Evolutionary conservation across 1,140 invertebrate species (phyloP).

Genomic region (Stegodyphus dumicola): DNA sequence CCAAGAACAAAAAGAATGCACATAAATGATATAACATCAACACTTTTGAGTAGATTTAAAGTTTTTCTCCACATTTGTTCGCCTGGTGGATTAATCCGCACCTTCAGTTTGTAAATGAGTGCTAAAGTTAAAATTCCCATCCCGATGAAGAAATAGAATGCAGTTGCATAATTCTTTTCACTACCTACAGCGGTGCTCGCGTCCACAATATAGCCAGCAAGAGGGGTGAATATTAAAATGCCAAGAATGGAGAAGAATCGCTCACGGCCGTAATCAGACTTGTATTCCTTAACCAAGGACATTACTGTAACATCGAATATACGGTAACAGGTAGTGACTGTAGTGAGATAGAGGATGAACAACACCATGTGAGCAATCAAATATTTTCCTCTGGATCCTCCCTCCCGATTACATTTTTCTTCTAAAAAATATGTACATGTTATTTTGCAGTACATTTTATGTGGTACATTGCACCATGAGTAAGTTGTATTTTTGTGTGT

Average conservation of each 20-base stretch:
- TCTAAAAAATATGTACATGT: conserved; percentile 9
- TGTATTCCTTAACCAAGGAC: neutral
- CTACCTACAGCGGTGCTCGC: neutral
- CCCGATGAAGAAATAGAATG: neutral
- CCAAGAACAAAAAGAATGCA: neutral
- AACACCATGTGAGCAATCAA: conserved; percentile 16
- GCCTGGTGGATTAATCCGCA: neutral
- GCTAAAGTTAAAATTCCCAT: neutral
- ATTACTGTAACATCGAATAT: conserved; percentile 12
- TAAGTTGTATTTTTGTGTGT: conserved; percentile 34
- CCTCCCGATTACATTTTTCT: neutral
- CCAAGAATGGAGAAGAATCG: conserved; percentile 12
- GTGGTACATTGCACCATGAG: conserved; percentile 37
- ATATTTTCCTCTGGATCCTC: neutral
- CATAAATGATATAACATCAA: neutral
- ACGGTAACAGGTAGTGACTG: conserved; percentile 21
- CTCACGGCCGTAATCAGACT: conserved; percentile 12
- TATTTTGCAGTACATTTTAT: conserved; percentile 45
- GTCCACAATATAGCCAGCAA: conserved; percentile 2
- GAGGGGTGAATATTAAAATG: neutral
- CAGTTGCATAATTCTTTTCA: conserved; percentile 6
- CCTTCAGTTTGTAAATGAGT: neutral
- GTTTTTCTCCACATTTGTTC: conserved; percentile 21
- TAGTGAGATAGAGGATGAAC: conserved; percentile 7
- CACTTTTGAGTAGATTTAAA: neutral